Evolutionary conservation across 2,888 invertebrate genomes (phyloP), one percentile per base, ranked within the genome.

Genomic region (Calliphora vomitoria): DNA sequence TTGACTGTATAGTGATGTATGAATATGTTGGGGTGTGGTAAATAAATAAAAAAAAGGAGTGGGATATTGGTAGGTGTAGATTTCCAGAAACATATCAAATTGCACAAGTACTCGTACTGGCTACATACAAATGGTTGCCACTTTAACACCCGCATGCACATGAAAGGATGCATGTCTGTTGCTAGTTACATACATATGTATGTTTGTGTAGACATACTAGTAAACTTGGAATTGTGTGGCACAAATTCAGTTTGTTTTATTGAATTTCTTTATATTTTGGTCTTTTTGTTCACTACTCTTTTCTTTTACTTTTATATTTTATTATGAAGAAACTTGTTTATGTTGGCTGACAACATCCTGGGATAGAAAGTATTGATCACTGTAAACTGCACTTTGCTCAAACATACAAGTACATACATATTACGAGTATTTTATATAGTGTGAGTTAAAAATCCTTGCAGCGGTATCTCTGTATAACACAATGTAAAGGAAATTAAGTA

Each of bases 191-290:
- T 50, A 31, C 15, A 25, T 18, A 13, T 64, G 41, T 38, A 20
- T 68, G 50, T 66, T 20, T 0, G 35, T 35, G 38, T 35, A 5
- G n/a, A n/a, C n/a, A n/a, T 5, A 35, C 4, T 35, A 35, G 5
- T 35, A 35, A 35, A 35, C 35, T 35, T 35, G 35, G 6, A 35
- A 35, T 4, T 68, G 62, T 69, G 74, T 86, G 68, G 50, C 69
- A 79, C 64, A 82, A 82, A 86, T 79, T 86, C 60, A 86, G 78
- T 86, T 86, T 86, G 74, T 82, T 86, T 79, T 86, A 86, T 86
- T 82, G 79, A 79, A 86, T 86, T 86, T 86, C 81, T 75, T 71
- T 76, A 58, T 55, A 38, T 66, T 71, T 78, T 71, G 31, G 8
- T 78, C 78, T 78, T 44, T 64, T 31, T 75, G 11, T 55, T 53